A percentile compares a stretch with the other conserved stretches of the same genome.
Evolutionary conservation across 1,140 invertebrate genomes (phyloP).

Genomic region (Drosophila kanapiae): DNA sequence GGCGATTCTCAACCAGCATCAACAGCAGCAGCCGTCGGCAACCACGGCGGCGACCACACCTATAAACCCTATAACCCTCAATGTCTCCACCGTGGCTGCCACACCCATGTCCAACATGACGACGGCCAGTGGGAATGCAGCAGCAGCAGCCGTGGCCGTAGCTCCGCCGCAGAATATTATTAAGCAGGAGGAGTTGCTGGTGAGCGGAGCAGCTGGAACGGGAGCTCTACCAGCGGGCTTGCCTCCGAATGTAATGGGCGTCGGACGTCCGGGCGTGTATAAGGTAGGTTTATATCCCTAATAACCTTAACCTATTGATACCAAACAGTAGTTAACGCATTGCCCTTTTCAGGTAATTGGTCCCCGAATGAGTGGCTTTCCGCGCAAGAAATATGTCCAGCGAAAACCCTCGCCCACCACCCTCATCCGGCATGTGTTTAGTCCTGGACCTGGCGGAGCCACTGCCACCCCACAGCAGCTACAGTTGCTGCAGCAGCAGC

Average conservation of each 20-base stretch:
- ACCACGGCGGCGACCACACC: constrained; percentile 18
- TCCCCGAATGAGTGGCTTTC: constrained; percentile 82
- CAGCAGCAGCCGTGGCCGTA: constrained; percentile 40
- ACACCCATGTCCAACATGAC: constrained; percentile 61
- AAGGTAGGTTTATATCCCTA: constrained; percentile 54
- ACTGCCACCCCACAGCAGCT: constrained; percentile 56
- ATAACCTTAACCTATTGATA: not conserved
- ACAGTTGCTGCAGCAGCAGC: constrained; percentile 43
- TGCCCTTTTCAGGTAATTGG: constrained; percentile 69
- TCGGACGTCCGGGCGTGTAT: constrained; percentile 80
- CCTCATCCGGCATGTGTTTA: constrained; percentile 77
- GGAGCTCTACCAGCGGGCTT: constrained; percentile 54
- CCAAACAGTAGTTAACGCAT: too few species aligned
- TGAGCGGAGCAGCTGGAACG: constrained; percentile 61
- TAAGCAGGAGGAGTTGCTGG: constrained; percentile 67
- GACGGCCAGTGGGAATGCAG: constrained; percentile 46
- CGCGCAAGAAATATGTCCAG: constrained; percentile 83
- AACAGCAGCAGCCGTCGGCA: constrained; percentile 69
- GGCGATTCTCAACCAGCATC: constrained; percentile 86
- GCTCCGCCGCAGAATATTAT: constrained; percentile 59
- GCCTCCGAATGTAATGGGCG: constrained; percentile 79
- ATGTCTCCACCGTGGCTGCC: constrained; percentile 67
- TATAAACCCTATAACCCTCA: constrained; percentile 46
- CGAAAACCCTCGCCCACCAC: constrained; percentile 80
- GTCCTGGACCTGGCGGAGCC: constrained; percentile 46